phyloP scores from a whole-genome alignment of 2,113 vertebrate genomes.

The Mustela lutreola region DNA sequence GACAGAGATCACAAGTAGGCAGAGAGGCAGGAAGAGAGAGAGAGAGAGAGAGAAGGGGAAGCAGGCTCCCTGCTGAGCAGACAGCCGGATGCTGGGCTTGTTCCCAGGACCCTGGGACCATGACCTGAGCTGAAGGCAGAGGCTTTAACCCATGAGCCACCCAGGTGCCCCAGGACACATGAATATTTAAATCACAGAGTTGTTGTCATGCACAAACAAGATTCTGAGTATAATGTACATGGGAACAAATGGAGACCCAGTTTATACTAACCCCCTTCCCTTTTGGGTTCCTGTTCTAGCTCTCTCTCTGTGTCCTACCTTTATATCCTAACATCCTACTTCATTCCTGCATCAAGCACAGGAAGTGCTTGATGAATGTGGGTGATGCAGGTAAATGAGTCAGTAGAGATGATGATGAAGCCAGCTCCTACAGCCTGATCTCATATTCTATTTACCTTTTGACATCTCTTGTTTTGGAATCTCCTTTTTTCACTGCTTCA shows the following conservation, averaged over 20 bases:
- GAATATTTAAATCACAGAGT: not conserved
- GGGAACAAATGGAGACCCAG: not conserved
- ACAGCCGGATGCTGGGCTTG: too few relatives aligned
- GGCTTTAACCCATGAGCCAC: too few relatives aligned
- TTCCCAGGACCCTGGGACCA: too few relatives aligned
- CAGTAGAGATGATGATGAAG: not conserved
- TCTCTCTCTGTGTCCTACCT: not conserved
- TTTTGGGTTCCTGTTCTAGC: not conserved
- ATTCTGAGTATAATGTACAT: not conserved
- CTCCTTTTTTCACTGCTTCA: not conserved
- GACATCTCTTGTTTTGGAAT: not conserved
- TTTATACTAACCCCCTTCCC: not conserved
- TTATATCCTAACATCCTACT: not conserved
- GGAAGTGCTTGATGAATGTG: not conserved
- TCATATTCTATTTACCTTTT: not conserved
- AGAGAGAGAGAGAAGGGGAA: too few relatives aligned
- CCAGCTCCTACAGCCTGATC: not conserved
- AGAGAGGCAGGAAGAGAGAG: too few relatives aligned
- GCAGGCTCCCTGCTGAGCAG: too few relatives aligned
- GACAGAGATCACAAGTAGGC: too few relatives aligned
- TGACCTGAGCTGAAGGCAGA: too few relatives aligned
- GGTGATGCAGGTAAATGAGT: not conserved
- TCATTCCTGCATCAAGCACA: not conserved
- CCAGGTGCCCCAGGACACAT: too few relatives aligned
- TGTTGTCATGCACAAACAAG: not conserved